Conservation (phyloP, 1,140 invertebrate species). For the Pogonognathellus flavescens region DNA sequence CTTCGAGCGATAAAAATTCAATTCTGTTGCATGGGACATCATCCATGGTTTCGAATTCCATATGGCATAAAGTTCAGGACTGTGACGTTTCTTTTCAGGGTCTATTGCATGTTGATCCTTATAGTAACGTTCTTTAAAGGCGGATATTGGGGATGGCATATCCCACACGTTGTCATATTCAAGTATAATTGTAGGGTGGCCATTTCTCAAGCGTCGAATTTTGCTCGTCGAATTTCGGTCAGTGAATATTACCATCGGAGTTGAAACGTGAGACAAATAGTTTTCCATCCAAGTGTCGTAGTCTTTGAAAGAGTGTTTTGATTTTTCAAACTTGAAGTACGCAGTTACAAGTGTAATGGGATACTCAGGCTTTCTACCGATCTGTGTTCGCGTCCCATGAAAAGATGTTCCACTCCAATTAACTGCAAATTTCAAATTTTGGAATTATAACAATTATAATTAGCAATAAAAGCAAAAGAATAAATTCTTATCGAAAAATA, state of each 20-base stretch:
- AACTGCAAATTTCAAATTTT: no score
- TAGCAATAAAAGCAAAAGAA: no score
- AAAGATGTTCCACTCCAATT: no score
- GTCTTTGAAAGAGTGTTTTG: not conserved
- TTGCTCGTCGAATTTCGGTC: not conserved
- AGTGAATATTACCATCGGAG: not conserved
- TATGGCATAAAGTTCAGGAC: not conserved
- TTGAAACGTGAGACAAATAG: not conserved
- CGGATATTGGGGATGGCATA: not conserved
- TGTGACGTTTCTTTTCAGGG: not conserved
- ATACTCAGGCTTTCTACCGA: not conserved
- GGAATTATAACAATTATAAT: no score
- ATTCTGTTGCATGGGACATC: not conserved
- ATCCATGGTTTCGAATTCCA: slow-evolving; percentile 24
- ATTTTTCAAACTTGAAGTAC: not conserved
- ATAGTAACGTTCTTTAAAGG: not conserved
- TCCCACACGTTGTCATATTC: not conserved
- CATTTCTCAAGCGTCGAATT: not conserved
- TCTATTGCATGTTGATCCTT: not conserved
- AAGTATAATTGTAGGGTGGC: not conserved
- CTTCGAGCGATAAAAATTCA: not conserved
- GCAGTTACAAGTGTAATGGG: not conserved
- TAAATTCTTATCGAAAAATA: no score
- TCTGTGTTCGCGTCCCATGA: no score
- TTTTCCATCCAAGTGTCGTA: not conserved